Percentiles rank a stretch among this genome's conserved stretches.
Conservation (phyloP, 2,797 vertebrate species). For the Sphenodon punctatus region DNA sequence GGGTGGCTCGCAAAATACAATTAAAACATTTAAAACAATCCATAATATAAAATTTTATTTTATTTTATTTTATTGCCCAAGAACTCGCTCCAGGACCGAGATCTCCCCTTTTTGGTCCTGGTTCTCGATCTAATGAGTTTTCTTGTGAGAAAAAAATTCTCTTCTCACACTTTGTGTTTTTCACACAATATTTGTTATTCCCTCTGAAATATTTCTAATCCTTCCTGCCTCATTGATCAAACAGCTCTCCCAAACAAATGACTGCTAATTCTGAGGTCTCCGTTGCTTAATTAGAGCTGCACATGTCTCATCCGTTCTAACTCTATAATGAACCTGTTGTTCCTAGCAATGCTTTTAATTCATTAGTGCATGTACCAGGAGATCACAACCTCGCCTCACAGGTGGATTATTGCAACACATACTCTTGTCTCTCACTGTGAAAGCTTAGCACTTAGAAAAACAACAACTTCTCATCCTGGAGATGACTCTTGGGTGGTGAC, state of each 20-base stretch:
- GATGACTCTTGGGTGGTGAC: neutral
- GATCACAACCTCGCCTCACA: constrained; percentile 51
- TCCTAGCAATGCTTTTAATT: constrained; percentile 58
- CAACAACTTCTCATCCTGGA: constrained; percentile 11
- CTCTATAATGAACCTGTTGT: constrained; percentile 8
- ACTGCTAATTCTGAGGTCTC: constrained; percentile 11
- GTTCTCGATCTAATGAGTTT: too few relatives aligned
- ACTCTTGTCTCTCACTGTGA: neutral
- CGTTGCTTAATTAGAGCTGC: constrained; percentile 34
- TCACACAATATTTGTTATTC: too few relatives aligned
- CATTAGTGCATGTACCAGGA: constrained; percentile 32
- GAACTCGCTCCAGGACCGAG: too few relatives aligned
- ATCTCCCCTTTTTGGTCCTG: too few relatives aligned
- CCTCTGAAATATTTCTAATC: neutral
- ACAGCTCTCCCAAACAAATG: constrained; percentile 10
- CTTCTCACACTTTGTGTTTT: too few relatives aligned
- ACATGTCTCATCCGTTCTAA: constrained; percentile 13
- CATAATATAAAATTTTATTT: too few relatives aligned
- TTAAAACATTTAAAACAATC: too few relatives aligned
- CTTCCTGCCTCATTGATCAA: neutral
- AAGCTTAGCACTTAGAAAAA: constrained; percentile 26
- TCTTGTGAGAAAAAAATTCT: too few relatives aligned
- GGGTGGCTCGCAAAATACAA: too few relatives aligned
- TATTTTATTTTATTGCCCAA: too few relatives aligned
- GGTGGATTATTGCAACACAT: constrained; percentile 22